Base-by-base conservation (phyloP, 2,888 invertebrate genomes). In the Frankliniella intonsa region DNA sequence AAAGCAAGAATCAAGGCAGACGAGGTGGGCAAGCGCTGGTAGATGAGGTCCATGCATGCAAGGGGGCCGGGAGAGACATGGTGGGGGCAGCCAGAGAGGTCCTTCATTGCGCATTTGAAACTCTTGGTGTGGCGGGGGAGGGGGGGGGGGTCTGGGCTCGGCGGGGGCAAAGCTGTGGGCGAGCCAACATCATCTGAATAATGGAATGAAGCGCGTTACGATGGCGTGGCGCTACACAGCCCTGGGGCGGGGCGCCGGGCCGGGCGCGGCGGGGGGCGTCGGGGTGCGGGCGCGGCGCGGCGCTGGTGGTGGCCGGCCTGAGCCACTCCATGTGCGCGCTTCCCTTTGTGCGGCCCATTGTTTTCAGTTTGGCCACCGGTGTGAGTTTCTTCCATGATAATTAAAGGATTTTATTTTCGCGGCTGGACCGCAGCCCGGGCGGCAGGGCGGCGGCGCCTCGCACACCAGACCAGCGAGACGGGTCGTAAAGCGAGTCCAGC, bases 101-200 rank as follows among this genome's bases (percentile, higher is more conserved):
- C 62, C 62, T n/a, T 55, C 55, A 55, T 55, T 55, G 55, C 55
- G 55, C 55, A 17, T 62, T n/a, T 62, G 62, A 17, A 62, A 17
- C 62, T 62, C 62, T 7, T 11, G 17, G 14, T 62, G 14, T 17
- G 69, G 69, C 69, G 65, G 2, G 65, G 69, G 69, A 22, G 69
- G 69, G 69, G 22, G 55, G 55, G 0, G 9, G 55, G 55, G 55
- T 55, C 55, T 19, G 55, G 38, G 8, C 17, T 14, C 11, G 55
- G 17, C 55, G 55, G 55, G 14, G 55, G 69, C 69, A 76, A 25
- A 22, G 69, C 69, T 25, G 22, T 9, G 69, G 69, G 25, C 69
- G 69, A 25, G 69, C 69, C 69, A 76, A 76, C 69, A 76, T 76
- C 22, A 76, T 76, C 69, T 76, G 69, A 76, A 76, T 76, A 76